These are phyloP conservation scores for Phytoseiulus persimilis DNA, from an alignment of 2,888 invertebrate genomes.

Conservation along the genomic window DNA sequence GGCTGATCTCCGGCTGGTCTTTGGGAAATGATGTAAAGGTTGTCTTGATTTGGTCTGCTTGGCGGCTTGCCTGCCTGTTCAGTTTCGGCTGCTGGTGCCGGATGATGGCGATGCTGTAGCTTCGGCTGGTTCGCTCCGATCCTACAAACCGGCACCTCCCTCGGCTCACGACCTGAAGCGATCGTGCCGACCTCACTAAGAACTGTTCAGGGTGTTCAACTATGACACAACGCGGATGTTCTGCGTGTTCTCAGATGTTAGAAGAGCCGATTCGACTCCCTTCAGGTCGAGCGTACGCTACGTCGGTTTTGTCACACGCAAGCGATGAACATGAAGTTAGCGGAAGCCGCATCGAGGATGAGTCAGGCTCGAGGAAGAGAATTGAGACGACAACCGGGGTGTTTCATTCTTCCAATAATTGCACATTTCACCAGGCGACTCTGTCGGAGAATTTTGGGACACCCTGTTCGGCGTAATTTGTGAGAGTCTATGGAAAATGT, in stretches of 20 bases:
- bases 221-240: background rate
- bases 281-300: background rate
- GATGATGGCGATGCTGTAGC: background rate
- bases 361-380: no score
- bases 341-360: no score
- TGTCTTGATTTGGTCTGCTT: background rate
- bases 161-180: constrained; percentile 5
- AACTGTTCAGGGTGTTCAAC: background rate
- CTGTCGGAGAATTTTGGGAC: background rate
- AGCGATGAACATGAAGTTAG: no score
- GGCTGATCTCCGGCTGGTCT: background rate
- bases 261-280: background rate
- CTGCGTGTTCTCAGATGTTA: background rate
- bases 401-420: no score
- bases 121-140: constrained; percentile 5
- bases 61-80: background rate
- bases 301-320: no score
- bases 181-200: constrained; percentile 5
- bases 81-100: no score
- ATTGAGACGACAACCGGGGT: no score
- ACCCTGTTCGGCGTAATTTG: background rate
- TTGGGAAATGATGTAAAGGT: background rate
- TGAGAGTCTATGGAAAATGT: background rate
- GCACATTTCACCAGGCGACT: no score
- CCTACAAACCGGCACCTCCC: constrained; percentile 5